Conservation (phyloP, 1,140 invertebrate species). For the Drosophila kepulauana region DNA sequence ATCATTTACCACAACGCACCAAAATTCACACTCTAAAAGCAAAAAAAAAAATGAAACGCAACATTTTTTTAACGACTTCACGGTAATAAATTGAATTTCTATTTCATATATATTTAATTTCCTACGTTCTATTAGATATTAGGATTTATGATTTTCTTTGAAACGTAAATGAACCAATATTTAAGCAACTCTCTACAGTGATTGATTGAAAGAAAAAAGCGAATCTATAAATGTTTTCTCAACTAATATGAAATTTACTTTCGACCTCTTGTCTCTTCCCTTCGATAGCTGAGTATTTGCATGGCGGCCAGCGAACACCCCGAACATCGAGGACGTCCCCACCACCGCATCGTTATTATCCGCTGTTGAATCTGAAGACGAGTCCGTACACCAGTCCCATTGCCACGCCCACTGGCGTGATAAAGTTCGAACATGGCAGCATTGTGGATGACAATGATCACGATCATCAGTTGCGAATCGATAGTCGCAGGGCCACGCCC, state of each 20-base stretch:
- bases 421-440: slow-evolving; percentile 69
- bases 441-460: slow-evolving; percentile 66
- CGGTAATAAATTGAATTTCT: slow-evolving; percentile 65
- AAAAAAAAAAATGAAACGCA: slow-evolving; percentile 43
- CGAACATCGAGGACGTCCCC: slow-evolving; percentile 12
- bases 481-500: slow-evolving; percentile 59
- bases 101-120: slow-evolving; percentile 39
- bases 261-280: slow-evolving; percentile 43
- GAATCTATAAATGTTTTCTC: neutral
- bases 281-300: slow-evolving; percentile 39
- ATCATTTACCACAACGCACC: slow-evolving; percentile 46
- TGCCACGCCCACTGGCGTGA: slow-evolving; percentile 60
- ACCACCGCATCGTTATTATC: slow-evolving; percentile 46
- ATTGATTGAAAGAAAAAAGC: neutral
- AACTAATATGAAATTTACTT: slow-evolving; percentile 56
- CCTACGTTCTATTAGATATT: slow-evolving; percentile 52
- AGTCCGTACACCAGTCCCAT: slow-evolving; percentile 77
- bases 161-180: slow-evolving; percentile 28
- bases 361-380: slow-evolving; percentile 59
- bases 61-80: slow-evolving; percentile 59
- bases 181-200: slow-evolving; percentile 14
- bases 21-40: slow-evolving; percentile 54
- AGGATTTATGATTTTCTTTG: slow-evolving; percentile 64
- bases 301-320: slow-evolving; percentile 32
- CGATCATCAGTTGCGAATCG: slow-evolving; percentile 54